These are phyloP conservation scores for Petrolisthes cinctipes DNA, from an alignment of 2,888 invertebrate species.

Conservation along the genomic window DNA sequence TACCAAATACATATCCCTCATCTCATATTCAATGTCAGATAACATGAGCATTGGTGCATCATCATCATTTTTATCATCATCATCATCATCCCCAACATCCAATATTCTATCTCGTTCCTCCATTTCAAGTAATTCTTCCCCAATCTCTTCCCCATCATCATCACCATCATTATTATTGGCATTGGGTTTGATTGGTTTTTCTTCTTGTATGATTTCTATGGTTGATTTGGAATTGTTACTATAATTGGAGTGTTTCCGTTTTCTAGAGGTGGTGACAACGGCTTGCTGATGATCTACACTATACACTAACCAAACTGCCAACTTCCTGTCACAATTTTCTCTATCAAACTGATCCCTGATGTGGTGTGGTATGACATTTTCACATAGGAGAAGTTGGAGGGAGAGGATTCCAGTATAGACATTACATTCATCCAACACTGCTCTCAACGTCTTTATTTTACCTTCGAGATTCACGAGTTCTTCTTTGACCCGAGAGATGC, in stretches of 20 bases:
- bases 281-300: background rate
- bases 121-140: constrained; percentile 41
- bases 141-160: constrained; percentile 38
- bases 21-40: background rate
- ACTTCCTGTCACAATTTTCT: background rate
- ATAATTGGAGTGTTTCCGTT: background rate
- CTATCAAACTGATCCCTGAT: background rate
- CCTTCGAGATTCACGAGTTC: constrained; percentile 11
- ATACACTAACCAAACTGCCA: constrained; percentile 31
- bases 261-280: background rate
- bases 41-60: background rate
- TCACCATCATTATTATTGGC: constrained; percentile 13
- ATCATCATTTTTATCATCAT: background rate
- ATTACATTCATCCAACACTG: background rate
- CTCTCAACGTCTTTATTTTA: background rate
- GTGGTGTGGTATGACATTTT: constrained; percentile 45
- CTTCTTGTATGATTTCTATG: background rate
- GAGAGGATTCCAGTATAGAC: constrained; percentile 13
- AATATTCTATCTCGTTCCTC: constrained; percentile 54
- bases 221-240: background rate
- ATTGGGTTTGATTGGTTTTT: background rate
- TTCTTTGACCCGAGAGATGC: background rate
- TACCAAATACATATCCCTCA: background rate
- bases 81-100: constrained; percentile 33
- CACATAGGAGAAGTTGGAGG: background rate